phyloP scores from a whole-genome alignment of 2,797 vertebrate genomes.

The Sebastes nivosus region DNA sequence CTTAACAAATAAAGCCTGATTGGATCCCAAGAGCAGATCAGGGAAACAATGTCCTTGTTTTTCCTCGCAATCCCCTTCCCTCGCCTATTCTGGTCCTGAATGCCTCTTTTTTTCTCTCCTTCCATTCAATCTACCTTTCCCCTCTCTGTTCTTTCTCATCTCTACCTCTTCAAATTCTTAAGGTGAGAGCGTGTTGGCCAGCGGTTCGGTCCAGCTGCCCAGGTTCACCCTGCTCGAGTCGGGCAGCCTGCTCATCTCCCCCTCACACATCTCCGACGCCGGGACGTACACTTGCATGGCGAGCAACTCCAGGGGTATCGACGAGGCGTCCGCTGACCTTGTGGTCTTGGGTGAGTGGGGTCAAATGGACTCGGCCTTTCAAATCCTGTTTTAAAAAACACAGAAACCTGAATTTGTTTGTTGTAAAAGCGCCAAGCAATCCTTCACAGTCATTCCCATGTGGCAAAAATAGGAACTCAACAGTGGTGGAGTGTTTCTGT shows the following conservation, averaged over 20 bases:
- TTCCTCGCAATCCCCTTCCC: background rate
- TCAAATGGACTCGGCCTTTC: background rate
- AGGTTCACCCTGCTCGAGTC: slow-evolving; percentile 96
- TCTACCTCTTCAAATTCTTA: background rate
- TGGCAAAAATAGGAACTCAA: background rate
- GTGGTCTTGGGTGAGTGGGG: slow-evolving; percentile 89
- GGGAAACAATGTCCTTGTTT: slow-evolving; percentile 33
- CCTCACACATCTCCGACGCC: slow-evolving; percentile 89
- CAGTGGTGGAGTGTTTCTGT: background rate
- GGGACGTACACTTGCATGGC: slow-evolving; percentile 95
- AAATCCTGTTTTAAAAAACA: background rate
- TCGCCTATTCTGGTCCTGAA: background rate
- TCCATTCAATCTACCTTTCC: background rate
- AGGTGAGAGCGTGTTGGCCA: slow-evolving; percentile 94
- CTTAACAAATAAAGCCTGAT: slow-evolving; percentile 68
- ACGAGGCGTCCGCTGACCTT: slow-evolving; percentile 93
- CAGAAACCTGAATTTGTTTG: background rate
- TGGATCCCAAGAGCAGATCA: slow-evolving; percentile 46
- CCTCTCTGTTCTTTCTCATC: background rate
- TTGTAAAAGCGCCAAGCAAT: background rate
- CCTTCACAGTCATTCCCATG: background rate
- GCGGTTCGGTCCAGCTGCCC: slow-evolving; percentile 94
- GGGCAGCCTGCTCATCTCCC: slow-evolving; percentile 93
- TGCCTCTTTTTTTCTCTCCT: background rate
- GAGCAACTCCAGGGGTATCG: slow-evolving; percentile 94